phyloP scores from a whole-genome alignment of 1,140 invertebrate genomes.

The Agrypnia vestita region DNA sequence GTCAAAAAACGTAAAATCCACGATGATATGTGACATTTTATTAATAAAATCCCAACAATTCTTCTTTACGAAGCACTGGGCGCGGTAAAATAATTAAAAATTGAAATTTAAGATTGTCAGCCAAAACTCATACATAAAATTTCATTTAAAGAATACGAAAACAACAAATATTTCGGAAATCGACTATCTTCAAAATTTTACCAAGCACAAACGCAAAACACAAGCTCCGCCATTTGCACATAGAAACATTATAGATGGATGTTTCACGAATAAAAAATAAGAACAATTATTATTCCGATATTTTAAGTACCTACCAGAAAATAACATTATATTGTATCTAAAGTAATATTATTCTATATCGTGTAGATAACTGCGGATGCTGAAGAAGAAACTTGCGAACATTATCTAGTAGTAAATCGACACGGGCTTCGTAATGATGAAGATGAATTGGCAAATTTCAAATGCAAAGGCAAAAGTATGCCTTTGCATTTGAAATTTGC shows the following conservation, averaged over 20 bases:
- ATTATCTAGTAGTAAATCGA: too few species aligned
- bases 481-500: too few species aligned
- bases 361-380: too few species aligned
- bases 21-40: constrained; percentile 55
- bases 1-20: constrained; percentile 15
- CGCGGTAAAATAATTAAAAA: constrained; percentile 12
- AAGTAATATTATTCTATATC: too few species aligned
- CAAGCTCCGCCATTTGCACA: constrained; percentile 55
- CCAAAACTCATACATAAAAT: constrained; percentile 37
- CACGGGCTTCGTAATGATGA: too few species aligned
- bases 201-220: constrained; percentile 53
- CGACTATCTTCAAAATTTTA: constrained; percentile 45
- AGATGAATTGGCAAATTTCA: too few species aligned
- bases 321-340: too few species aligned
- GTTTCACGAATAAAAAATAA: constrained; percentile 18
- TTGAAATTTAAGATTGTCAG: neutral
- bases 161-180: constrained; percentile 35
- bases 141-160: constrained; percentile 16
- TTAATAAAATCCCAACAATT: constrained; percentile 41
- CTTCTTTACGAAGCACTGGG: constrained; percentile 29
- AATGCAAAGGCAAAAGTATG: too few species aligned
- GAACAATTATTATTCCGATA: neutral
- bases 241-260: constrained; percentile 30
- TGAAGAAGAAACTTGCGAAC: too few species aligned
- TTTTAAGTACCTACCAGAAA: too few species aligned